Evolutionary conservation across 2,113 vertebrate genomes (phyloP).

Genomic region (Marcusenius ussheri): DNA sequence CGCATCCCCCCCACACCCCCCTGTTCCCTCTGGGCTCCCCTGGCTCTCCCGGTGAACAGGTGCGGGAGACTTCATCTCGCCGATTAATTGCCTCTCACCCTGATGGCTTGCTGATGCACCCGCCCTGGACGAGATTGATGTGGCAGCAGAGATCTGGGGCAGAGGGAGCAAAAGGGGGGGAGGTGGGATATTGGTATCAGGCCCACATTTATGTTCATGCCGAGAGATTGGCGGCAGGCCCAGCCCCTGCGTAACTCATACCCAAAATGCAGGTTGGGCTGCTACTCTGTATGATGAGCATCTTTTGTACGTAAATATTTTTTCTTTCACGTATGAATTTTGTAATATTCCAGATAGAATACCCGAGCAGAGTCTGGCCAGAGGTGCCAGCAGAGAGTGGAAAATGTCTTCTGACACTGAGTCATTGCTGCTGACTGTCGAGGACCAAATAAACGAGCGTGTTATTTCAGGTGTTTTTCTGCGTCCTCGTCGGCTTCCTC

Average conservation of each 20-base stretch:
- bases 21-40: not conserved
- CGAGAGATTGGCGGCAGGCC: not conserved
- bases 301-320: not conserved
- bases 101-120: slow-evolving; percentile 2
- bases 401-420: not conserved
- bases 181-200: not conserved
- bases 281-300: not conserved
- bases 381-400: not conserved
- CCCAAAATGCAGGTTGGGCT: not conserved
- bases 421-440: not conserved
- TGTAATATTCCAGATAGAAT: not conserved
- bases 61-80: not conserved
- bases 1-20: not conserved
- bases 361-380: not conserved
- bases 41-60: slow-evolving; percentile 8
- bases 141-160: not conserved
- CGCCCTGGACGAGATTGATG: not conserved
- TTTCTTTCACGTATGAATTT: not conserved
- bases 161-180: not conserved
- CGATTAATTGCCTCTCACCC: slow-evolving; percentile 10
- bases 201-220: slow-evolving; percentile 1
- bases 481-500: not conserved
- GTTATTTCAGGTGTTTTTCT: not conserved
- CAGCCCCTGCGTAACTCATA: not conserved
- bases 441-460: not conserved